Evolutionary conservation across 2,888 invertebrate genomes (phyloP), one percentile per base, ranked within the genome.

Genomic region (Cephalotes varians): DNA sequence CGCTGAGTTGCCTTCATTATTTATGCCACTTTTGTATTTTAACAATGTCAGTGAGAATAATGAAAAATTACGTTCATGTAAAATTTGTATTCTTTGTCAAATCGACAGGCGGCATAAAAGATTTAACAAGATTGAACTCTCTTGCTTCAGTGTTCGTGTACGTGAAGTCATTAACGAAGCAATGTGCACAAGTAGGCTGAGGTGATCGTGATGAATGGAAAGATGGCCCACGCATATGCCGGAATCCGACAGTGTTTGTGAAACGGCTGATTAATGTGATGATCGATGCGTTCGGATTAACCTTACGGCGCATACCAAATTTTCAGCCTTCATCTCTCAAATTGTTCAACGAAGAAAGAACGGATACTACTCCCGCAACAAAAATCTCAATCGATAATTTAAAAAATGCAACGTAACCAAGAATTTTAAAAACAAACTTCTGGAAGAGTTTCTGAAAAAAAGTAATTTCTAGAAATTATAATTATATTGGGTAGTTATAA

Each of bases 151-250:
- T 7, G 3, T 49, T 34, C 4, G 74, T 62, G 12, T 31, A 15
- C 69, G 69, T 62, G 18, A 74, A 37, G 49, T 76, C 65, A 21
- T 65, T 76, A 76, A 73, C 44, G 73, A 44, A 60, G 49, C 37
- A 51, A 51, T 37, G 25, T 12, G 25, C 65, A 21, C 18, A 64
- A 74, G 37, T 74, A 64, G 49, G 49, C 69, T 74, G 81, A 79
- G 54, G 62, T 76, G 65, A 84, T 87, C 76, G 87, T 84, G 82
- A 86, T 86, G 73, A 86, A 87, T 87, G 31, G 72, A 77, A 18
- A 65, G 86, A 79, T 86, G 79, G 44, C 65, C 54, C 64, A 64
- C 51, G 73, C 65, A 28, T 10, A 58, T 47, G 51, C 67, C 40
- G 47, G 71, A 18, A 21, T 34, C 60, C 7, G 15, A 31, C 49